Conservation (phyloP, 37 sponge, comb jelly and placozoan genomes). For the Eunapius fragilis region DNA sequence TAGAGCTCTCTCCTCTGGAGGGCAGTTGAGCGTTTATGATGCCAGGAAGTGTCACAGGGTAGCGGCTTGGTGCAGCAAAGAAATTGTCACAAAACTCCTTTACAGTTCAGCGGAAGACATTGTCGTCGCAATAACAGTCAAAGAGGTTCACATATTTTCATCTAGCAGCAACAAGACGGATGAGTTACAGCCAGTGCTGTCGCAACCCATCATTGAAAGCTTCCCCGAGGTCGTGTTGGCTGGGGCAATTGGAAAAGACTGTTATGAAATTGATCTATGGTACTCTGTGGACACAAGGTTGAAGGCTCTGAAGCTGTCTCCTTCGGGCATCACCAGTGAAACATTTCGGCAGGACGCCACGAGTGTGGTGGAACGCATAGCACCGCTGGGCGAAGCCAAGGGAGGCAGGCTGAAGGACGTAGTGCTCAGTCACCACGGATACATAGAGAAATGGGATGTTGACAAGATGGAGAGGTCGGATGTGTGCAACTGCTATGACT, state of each 20-base stretch:
- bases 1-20: neutral
- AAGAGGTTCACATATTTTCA: neutral
- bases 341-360: neutral
- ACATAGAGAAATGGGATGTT: conserved; percentile 25
- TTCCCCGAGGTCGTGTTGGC: neutral
- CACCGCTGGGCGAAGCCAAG: neutral
- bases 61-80: neutral
- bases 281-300: neutral
- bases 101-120: neutral
- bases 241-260: neutral
- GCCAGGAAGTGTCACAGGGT: neutral
- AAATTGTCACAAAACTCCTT: neutral
- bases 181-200: neutral
- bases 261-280: neutral
- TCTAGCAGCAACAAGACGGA: neutral
- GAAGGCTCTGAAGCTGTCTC: neutral
- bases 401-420: neutral
- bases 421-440: neutral
- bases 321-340: neutral
- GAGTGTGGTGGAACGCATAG: neutral
- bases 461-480: neutral
- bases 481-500: neutral
- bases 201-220: neutral
- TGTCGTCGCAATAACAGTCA: neutral
- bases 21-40: neutral